Base-by-base conservation (phyloP, 2,888 invertebrate species). In the Plagodis dolabraria region DNA sequence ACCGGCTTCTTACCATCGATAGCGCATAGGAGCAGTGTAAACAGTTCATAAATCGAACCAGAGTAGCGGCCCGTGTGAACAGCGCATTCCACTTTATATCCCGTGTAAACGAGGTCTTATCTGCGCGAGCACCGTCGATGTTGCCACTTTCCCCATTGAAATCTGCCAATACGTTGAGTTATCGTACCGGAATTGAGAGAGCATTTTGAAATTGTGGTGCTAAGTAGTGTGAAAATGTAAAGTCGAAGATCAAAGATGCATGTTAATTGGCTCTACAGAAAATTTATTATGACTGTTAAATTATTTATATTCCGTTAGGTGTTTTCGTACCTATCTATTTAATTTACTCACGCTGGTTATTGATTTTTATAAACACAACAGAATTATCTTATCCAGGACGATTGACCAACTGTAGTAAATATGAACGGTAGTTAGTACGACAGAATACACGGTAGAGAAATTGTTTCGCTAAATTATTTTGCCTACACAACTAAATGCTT, bases 41-140 rank as follows among this genome's bases (percentile, higher is more conserved):
- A 63, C 63, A 67, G 55, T 52, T 48, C 65, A 69, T 75, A 74
- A 74, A 75, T 74, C 65, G 42, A 35, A 40, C 47, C 33, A 12
- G 54, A 51, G 57, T 56, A 60, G 64, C 69, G 57, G 48, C 46
- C 65, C 68, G 75, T 75, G 76, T 73, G 76, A 77, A 77, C 80
- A 81, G 52, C 58, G 69, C 78, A 81, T 77, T 77, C 77, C 79
- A 80, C 80, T 81, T 77, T 75, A 70, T 67, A 68, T 69, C 69
- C 64, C 70, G 68, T 70, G 73, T 73, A 71, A 66, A 67, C 55
- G 65, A 60, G 49, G 60, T 66, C 65, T 69, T 72, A 72, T 72
- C 69, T 57, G 72, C 72, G 69, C 71, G 53, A 64, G 73, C 67
- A 70, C 72, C 57, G 62, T 42, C 43, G 9, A 68, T 71, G 71